Conservation (phyloP, 2,888 invertebrate genomes). For the Microctonus hyperodae region DNA sequence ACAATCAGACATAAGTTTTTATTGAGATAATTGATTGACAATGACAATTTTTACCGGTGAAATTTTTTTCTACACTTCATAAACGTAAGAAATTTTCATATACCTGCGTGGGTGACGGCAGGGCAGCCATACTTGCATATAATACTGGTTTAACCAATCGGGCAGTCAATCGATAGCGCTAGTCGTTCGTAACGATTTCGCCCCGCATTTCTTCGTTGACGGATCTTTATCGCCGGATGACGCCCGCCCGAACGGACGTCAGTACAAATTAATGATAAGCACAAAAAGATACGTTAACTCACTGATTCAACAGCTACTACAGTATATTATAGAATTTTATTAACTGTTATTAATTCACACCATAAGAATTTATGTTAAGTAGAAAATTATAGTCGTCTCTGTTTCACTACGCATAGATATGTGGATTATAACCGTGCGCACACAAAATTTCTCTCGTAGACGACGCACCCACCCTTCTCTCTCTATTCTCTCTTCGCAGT, state of each 20-base stretch:
- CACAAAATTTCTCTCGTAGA: background rate
- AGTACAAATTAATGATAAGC: background rate
- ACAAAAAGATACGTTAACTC: background rate
- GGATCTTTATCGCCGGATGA: slow-evolving; percentile 29
- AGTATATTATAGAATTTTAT: no score
- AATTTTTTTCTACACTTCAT: slow-evolving; percentile 45
- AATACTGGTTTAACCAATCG: slow-evolving; percentile 59
- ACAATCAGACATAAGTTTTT: no score
- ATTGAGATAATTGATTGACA: background rate
- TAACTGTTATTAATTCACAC: background rate
- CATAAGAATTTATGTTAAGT: background rate
- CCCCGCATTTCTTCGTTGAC: slow-evolving; percentile 39
- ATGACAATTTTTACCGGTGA: background rate
- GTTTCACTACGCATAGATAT: background rate
- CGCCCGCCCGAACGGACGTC: slow-evolving; percentile 21
- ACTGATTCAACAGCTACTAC: no score
- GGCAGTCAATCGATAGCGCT: slow-evolving; percentile 58
- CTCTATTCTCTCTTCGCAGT: background rate
- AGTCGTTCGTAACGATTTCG: slow-evolving; percentile 47
- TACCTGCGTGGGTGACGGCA: slow-evolving; percentile 88
- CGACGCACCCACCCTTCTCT: background rate
- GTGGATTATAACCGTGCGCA: background rate
- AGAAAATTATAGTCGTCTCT: background rate
- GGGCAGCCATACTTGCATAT: slow-evolving; percentile 78
- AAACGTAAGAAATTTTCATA: slow-evolving; percentile 52